Evolutionary conservation across 2,888 invertebrate species (phyloP).

Genomic region (Gisinianus flammeolus): DNA sequence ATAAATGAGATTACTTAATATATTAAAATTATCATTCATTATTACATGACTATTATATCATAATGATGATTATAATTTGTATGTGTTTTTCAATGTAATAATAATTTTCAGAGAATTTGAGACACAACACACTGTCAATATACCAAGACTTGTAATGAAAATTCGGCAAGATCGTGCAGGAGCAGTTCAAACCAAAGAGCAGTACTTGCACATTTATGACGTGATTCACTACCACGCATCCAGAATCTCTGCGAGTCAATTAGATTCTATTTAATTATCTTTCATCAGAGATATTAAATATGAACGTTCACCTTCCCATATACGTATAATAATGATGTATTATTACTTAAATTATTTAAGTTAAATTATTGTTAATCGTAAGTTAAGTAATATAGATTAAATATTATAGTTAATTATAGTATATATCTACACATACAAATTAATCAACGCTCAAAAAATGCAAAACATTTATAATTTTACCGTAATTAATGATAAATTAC

Average conservation of each 20-base stretch:
- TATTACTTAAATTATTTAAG: background rate
- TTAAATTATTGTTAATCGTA: background rate
- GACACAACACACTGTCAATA: constrained; percentile 78
- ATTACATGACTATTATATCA: too few relatives aligned
- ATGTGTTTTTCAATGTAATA: too few relatives aligned
- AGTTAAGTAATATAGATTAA: too few relatives aligned
- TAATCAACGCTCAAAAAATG: constrained; percentile 3
- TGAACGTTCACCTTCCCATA: background rate
- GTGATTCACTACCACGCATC: constrained; percentile 63
- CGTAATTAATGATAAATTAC: too few relatives aligned
- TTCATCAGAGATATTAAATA: background rate
- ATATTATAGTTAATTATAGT: too few relatives aligned
- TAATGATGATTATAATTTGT: too few relatives aligned
- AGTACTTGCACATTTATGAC: constrained; percentile 91
- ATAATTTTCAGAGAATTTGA: constrained; percentile 88
- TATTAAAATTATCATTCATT: too few relatives aligned
- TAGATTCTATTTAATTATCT: constrained; percentile 50
- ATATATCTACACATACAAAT: background rate
- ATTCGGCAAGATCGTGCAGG: constrained; percentile 87
- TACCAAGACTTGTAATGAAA: constrained; percentile 82
- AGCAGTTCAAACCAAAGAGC: constrained; percentile 87
- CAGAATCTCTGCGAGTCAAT: constrained; percentile 41
- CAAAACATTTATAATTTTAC: too few relatives aligned
- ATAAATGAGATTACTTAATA: too few relatives aligned
- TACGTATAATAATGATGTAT: background rate